A percentile compares a stretch with the other conserved stretches of the same genome.
These are phyloP conservation scores for Lepidothrix coronata DNA, from an alignment of 2,113 vertebrate genomes.

Conservation along the genomic window DNA sequence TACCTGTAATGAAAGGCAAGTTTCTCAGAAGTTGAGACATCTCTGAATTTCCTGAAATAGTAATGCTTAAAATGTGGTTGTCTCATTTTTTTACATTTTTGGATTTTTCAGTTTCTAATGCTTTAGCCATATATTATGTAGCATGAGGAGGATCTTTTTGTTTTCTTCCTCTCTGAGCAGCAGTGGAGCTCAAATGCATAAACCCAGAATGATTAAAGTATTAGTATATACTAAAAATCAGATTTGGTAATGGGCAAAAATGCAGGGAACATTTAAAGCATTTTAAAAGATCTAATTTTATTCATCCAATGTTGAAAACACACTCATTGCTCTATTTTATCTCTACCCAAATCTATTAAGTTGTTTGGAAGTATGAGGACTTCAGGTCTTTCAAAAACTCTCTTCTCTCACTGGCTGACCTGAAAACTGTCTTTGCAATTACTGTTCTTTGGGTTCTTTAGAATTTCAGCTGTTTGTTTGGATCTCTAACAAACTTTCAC, in stretches of 20 bases:
- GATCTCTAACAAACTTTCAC: not conserved
- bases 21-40: not conserved
- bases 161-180: not conserved
- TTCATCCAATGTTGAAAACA: not conserved
- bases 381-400: not conserved
- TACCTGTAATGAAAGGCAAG: not conserved
- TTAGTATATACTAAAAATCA: not conserved
- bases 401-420: not conserved
- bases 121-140: not conserved
- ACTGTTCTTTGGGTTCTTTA: not conserved
- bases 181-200: not conserved
- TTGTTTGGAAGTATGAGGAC: not conserved
- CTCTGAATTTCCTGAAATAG: not conserved
- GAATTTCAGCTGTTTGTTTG: not conserved
- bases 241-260: not conserved
- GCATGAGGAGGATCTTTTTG: not conserved
- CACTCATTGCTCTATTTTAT: not conserved
- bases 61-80: not conserved
- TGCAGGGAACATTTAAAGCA: not conserved
- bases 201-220: not conserved
- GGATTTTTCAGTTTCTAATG: not conserved
- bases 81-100: not conserved
- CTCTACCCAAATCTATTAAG: not conserved
- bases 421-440: not conserved
- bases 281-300: not conserved